phyloP scores from a whole-genome alignment of 2,888 invertebrate species.

The Drosophila anomalata region DNA sequence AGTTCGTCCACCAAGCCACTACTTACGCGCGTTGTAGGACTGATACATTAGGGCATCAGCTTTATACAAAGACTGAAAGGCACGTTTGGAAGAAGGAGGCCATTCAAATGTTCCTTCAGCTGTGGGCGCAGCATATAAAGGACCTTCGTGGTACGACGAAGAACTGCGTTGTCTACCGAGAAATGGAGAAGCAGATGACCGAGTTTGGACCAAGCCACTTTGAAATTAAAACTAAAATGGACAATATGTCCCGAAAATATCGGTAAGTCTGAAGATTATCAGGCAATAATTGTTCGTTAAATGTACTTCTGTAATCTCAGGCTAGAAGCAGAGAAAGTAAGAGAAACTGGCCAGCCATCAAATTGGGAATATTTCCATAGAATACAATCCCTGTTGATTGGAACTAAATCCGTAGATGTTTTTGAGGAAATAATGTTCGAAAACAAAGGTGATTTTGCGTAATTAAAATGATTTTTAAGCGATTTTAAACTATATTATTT shows the following conservation, averaged over 20 bases:
- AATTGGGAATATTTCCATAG: conserved; percentile 52
- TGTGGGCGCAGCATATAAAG: conserved; percentile 58
- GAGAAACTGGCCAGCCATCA: conserved; percentile 36
- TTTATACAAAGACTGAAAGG: conserved; percentile 30
- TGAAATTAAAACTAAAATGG: conserved; percentile 60
- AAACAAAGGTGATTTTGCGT: conserved; percentile 36
- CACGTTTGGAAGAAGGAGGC: conserved; percentile 58
- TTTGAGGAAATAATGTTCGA: conserved; percentile 52
- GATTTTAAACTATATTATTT: neutral
- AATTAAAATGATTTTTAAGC: neutral
- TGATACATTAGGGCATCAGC: conserved; percentile 5
- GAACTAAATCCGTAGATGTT: conserved; percentile 27
- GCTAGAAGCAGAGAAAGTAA: conserved; percentile 41
- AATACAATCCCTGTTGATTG: conserved; percentile 45
- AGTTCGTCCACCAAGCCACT: neutral
- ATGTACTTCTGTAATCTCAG: conserved; percentile 19
- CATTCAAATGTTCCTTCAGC: conserved; percentile 51
- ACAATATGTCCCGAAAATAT: conserved; percentile 60
- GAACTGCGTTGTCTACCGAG: conserved; percentile 44
- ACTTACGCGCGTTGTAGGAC: neutral
- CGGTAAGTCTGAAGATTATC: conserved; percentile 20
- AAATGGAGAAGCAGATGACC: conserved; percentile 52
- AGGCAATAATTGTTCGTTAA: neutral
- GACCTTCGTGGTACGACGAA: conserved; percentile 45
- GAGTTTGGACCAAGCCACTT: conserved; percentile 35